Percentiles rank a stretch among this genome's conserved stretches.
Evolutionary conservation across 2,888 invertebrate genomes (phyloP).

Genomic region (Troides aeacus): DNA sequence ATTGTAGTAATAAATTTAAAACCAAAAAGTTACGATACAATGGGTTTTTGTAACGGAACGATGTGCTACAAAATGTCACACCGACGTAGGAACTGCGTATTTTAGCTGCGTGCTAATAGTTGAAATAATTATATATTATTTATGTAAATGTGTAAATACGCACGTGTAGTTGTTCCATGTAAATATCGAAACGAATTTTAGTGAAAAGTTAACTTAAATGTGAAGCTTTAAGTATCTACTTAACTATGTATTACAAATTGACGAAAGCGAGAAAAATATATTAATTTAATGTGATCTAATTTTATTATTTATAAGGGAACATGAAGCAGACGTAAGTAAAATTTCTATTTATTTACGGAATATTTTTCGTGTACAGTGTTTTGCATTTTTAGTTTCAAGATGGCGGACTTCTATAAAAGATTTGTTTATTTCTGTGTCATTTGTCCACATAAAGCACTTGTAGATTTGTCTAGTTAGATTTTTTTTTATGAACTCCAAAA

Average conservation of each 20-base stretch:
- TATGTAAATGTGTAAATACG: slow-evolving; percentile 46
- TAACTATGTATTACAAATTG: slow-evolving; percentile 27
- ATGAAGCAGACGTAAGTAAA: slow-evolving; percentile 58
- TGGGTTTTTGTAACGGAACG: slow-evolving; percentile 15
- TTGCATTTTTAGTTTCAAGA: slow-evolving; percentile 51
- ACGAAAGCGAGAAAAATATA: slow-evolving; percentile 33
- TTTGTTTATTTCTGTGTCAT: slow-evolving; percentile 49
- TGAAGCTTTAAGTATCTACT: slow-evolving; percentile 23
- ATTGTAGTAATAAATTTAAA: background rate
- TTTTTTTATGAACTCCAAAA: background rate
- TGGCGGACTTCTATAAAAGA: slow-evolving; percentile 56
- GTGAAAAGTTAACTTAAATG: slow-evolving; percentile 31
- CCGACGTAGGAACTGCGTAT: slow-evolving; percentile 61
- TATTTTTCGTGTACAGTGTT: slow-evolving; percentile 36
- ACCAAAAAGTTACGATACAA: too few relatives aligned
- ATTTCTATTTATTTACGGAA: slow-evolving; percentile 17
- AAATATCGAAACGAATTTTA: slow-evolving; percentile 36
- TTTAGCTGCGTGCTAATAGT: slow-evolving; percentile 50
- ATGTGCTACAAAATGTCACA: slow-evolving; percentile 52
- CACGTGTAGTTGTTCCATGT: slow-evolving; percentile 33
- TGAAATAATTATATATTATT: slow-evolving; percentile 40
- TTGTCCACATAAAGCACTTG: slow-evolving; percentile 6
- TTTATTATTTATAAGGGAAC: slow-evolving; percentile 10
- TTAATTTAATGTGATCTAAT: slow-evolving; percentile 18
- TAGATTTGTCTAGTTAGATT: background rate